Evolutionary conservation across 2,797 vertebrate species (phyloP).

Genomic region (Anolis apletophallus): DNA sequence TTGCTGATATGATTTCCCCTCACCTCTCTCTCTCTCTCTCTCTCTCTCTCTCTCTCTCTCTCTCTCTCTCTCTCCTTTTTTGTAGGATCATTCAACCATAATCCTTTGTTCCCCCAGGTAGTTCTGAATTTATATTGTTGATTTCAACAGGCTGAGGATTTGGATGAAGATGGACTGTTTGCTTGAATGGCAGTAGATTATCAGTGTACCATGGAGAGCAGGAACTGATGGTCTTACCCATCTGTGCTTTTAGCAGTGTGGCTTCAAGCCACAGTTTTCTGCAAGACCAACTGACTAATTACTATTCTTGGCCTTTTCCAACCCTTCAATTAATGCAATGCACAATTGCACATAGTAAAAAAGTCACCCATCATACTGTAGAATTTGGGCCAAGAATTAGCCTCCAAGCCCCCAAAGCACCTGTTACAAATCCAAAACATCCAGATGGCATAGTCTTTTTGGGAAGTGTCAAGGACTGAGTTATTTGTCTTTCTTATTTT

Average conservation of each 20-base stretch:
- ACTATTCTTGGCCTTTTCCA: conserved; percentile 81
- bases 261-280: conserved; percentile 79
- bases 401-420: conserved; percentile 81
- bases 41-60: too few relatives aligned
- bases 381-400: conserved; percentile 78
- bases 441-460: conserved; percentile 80
- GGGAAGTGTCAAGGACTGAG: conserved; percentile 77
- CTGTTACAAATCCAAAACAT: conserved; percentile 79
- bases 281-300: conserved; percentile 85
- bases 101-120: conserved; percentile 56
- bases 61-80: too few relatives aligned
- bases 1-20: conserved; percentile 55
- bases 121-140: conserved; percentile 70
- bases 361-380: conserved; percentile 79
- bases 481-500: conserved; percentile 76
- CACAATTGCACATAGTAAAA: conserved; percentile 79
- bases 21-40: too few relatives aligned
- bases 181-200: conserved; percentile 78
- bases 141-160: conserved; percentile 70
- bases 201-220: conserved; percentile 69
- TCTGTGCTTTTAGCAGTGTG: conserved; percentile 80
- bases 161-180: conserved; percentile 73
- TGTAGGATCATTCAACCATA: conserved; percentile 33
- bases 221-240: conserved; percentile 75
- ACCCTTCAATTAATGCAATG: conserved; percentile 82